These are phyloP conservation scores for Paracanthobrama guichenoti DNA, from an alignment of 2,113 vertebrate genomes.

Conservation along the genomic window DNA sequence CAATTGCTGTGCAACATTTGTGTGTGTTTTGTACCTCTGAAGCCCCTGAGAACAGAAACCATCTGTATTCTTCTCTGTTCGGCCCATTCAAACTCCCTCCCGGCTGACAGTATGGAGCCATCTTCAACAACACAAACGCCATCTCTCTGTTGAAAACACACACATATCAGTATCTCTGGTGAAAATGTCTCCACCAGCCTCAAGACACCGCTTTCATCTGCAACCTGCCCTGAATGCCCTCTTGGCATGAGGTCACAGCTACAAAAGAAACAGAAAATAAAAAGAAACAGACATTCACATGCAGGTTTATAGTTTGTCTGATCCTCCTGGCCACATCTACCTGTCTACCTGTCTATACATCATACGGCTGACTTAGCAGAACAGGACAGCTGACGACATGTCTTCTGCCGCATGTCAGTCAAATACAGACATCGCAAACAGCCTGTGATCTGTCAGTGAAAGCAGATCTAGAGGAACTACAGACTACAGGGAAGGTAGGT, in stretches of 20 bases:
- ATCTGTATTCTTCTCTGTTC: conserved; percentile 93
- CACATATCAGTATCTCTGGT: conserved; percentile 7
- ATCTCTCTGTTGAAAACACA: conserved; percentile 47
- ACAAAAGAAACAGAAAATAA: conserved; percentile 10
- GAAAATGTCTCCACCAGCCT: conserved; percentile 11
- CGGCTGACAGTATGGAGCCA: conserved; percentile 82
- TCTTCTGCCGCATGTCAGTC: conserved; percentile 27
- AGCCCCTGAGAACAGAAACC: conserved; percentile 87
- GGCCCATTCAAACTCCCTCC: conserved; percentile 90
- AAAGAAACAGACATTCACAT: conserved; percentile 15
- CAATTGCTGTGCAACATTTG: neutral
- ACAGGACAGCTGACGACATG: conserved; percentile 30
- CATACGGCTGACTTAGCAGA: neutral
- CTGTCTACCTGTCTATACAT: conserved; percentile 15
- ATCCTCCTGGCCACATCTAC: conserved; percentile 17
- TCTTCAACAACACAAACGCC: conserved; percentile 83
- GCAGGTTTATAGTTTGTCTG: conserved; percentile 12
- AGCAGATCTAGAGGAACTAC: conserved; percentile 8
- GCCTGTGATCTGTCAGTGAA: conserved; percentile 23
- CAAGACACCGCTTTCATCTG: neutral
- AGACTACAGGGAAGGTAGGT: neutral
- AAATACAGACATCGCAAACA: conserved; percentile 2
- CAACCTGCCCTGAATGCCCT: conserved; percentile 6
- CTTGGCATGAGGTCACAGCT: neutral
- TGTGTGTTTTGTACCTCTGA: conserved; percentile 80